Evolutionary conservation across 2,797 vertebrate species (phyloP).

Genomic region (Coregonus sp.): DNA sequence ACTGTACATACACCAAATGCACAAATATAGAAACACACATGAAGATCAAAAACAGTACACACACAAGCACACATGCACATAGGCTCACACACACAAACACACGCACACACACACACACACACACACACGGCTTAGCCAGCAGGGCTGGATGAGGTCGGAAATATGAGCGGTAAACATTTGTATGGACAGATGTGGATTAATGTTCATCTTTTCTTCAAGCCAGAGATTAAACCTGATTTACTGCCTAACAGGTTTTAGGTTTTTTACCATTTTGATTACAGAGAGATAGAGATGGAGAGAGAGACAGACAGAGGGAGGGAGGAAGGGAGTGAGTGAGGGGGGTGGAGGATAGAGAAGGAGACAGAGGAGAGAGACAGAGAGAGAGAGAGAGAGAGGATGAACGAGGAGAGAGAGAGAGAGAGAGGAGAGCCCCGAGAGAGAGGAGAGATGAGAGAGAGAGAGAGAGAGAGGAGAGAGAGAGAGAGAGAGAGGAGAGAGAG

Average conservation of each 20-base stretch:
- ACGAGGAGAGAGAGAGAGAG: conserved; percentile 7
- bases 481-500: background rate
- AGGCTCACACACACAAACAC: background rate
- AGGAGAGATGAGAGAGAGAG: conserved; percentile 31
- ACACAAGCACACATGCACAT: background rate
- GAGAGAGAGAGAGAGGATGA: conserved; percentile 1
- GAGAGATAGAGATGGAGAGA: conserved; percentile 49
- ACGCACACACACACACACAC: conserved; percentile 24
- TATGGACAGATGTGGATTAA: conserved; percentile 83
- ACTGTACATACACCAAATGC: too few relatives aligned
- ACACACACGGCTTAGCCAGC: conserved; percentile 53
- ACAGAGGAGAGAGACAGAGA: conserved; percentile 17
- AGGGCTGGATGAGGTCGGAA: conserved; percentile 66
- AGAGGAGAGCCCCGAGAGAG: background rate
- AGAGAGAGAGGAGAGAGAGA: conserved; percentile 36
- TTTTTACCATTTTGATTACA: conserved; percentile 69
- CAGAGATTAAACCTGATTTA: conserved; percentile 80
- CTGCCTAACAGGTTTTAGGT: conserved; percentile 73
- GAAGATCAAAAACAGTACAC: background rate
- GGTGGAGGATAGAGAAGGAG: conserved; percentile 44
- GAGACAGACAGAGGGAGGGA: conserved; percentile 12
- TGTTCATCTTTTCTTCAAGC: conserved; percentile 80
- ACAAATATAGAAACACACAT: conserved; percentile 8
- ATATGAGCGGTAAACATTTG: conserved; percentile 78
- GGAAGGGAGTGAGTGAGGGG: background rate